Base-by-base conservation (phyloP, 2,797 vertebrate species). In the Mormyrus hasselquistii region DNA sequence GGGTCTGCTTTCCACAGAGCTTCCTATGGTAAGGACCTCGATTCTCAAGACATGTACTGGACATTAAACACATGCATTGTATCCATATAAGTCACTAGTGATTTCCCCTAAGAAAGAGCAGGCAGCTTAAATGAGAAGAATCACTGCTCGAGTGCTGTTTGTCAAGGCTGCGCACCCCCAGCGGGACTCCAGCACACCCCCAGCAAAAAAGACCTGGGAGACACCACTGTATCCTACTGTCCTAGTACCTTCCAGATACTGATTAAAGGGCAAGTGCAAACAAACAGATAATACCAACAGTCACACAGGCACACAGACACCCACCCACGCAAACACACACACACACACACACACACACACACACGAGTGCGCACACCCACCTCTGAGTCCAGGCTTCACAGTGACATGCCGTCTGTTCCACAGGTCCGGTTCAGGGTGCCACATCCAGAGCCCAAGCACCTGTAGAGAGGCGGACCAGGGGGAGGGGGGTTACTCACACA, bases 361-460 rank as follows among this genome's bases (percentile, higher is more conserved):
- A 49, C 0, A 53, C 52, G 29, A 34, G 29, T 34, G 29, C 44
- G 5, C 44, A 44, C 8, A 89, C 88, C 52, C 83, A 89, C 88
- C 88, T 89, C 83, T 41, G 62, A 86, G 50, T 76, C 34, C 83
- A 49, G 7, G 88, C 50, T 69, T 89, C 83, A 89, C 84, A 73
- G 62, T 87, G 62, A 89, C 88, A 89, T 89, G 19, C 59, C n/a
- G 83, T 86, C 88, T 73, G 84, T 38, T 89, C 62, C 84, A 6
- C 47, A 59, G 88, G 88, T 49, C 88, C 19, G 88, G 57, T 55
- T 73, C 25, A 79, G 12, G 84, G 88, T 29, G 34, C 50, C 49
- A 55, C 88, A 89, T 89, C 59, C 25, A 89, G 84, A 44, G 3
- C 5, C 83, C 62, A 2, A 47, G 84, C 59, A 76, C 83, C 88